A percentile compares a stretch with the other conserved stretches of the same genome.
These are phyloP conservation scores for Tachyglossus aculeatus DNA, from an alignment of 2,797 vertebrate genomes.

Conservation along the genomic window DNA sequence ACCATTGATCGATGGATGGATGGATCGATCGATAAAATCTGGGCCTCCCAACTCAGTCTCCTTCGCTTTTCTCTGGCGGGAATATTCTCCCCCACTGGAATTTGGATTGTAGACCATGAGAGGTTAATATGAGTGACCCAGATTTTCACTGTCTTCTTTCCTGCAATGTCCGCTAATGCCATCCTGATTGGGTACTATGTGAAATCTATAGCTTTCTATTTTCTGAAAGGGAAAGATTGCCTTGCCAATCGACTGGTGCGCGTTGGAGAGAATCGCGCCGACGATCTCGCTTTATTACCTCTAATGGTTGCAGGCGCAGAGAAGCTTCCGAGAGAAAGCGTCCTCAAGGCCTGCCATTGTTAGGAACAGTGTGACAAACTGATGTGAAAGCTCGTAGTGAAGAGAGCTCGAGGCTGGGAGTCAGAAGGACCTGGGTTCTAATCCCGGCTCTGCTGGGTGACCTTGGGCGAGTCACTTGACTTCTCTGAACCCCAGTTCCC, in stretches of 20 bases:
- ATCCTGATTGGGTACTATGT: constrained; percentile 19
- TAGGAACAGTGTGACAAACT: constrained; percentile 27
- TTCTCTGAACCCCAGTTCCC: too few relatives aligned
- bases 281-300: constrained; percentile 51
- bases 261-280: constrained; percentile 37
- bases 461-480: too few relatives aligned
- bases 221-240: constrained; percentile 37
- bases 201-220: constrained; percentile 40
- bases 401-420: too few relatives aligned
- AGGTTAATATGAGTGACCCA: not conserved
- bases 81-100: not conserved
- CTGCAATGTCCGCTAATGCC: constrained; percentile 5
- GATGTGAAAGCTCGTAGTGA: too few relatives aligned
- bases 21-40: too few relatives aligned
- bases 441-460: too few relatives aligned
- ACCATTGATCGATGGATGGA: too few relatives aligned
- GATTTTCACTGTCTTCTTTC: not conserved
- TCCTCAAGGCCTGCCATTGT: constrained; percentile 15
- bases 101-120: not conserved
- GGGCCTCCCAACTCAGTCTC: too few relatives aligned
- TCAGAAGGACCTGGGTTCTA: too few relatives aligned
- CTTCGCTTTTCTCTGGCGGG: too few relatives aligned
- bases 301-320: constrained; percentile 37
- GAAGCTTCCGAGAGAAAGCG: constrained; percentile 26
- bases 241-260: constrained; percentile 36